phyloP scores from a whole-genome alignment of 2,797 vertebrate genomes.

The Alauda arvensis region DNA sequence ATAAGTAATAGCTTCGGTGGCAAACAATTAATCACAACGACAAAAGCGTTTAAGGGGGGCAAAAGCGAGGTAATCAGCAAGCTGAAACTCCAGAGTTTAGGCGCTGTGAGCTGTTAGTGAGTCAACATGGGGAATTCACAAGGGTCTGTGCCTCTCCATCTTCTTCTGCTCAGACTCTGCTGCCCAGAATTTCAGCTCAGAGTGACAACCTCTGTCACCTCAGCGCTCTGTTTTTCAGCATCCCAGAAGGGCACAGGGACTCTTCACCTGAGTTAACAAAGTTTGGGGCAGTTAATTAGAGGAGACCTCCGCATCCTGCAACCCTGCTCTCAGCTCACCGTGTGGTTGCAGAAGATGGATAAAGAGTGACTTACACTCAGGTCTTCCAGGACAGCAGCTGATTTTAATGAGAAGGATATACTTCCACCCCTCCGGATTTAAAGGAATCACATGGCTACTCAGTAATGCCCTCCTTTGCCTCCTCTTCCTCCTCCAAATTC shows the following conservation, averaged over 20 bases:
- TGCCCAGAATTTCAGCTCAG: background rate
- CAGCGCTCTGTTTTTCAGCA: background rate
- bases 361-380: rapidly evolving
- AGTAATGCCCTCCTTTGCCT: background rate
- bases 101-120: background rate
- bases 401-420: constrained; percentile 16
- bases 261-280: background rate
- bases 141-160: background rate
- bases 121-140: background rate
- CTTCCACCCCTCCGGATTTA: background rate
- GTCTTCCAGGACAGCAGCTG: background rate
- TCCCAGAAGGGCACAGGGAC: background rate
- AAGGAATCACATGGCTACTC: background rate
- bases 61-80: background rate
- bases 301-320: background rate
- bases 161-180: rapidly evolving
- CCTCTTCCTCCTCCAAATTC: constrained; percentile 3
- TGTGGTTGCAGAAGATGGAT: background rate
- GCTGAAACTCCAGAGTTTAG: background rate
- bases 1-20: constrained; percentile 6
- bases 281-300: background rate
- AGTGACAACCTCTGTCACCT: background rate
- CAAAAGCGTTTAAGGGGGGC: background rate
- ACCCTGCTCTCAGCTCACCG: background rate
- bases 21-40: constrained; percentile 11